A percentile compares a stretch with the other conserved stretches of the same genome.
phyloP scores from a whole-genome alignment of 2,888 invertebrate genomes.

The Drosophila gaucha region DNA sequence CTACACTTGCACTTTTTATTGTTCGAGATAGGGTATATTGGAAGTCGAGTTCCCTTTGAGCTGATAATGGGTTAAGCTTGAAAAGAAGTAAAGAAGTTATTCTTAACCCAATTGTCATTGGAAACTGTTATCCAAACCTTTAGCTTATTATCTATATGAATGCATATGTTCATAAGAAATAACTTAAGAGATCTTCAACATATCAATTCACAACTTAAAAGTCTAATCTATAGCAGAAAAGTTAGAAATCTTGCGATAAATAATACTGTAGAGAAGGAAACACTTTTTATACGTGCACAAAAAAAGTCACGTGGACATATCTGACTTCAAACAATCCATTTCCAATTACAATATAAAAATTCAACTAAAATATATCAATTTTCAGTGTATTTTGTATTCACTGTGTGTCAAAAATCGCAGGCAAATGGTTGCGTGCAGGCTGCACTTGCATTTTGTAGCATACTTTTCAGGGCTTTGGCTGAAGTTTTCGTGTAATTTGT shows the following conservation, averaged over 20 bases:
- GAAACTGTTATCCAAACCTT: too few relatives aligned
- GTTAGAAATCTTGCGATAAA: too few relatives aligned
- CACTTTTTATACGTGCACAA: too few relatives aligned
- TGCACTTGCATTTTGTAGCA: slow-evolving; percentile 70
- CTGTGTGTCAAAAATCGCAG: not conserved
- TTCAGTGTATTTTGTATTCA: slow-evolving; percentile 23
- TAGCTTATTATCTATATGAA: too few relatives aligned
- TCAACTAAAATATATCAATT: too few relatives aligned
- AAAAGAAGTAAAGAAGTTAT: not conserved
- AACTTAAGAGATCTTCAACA: too few relatives aligned
- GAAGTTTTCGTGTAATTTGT: slow-evolving; percentile 76
- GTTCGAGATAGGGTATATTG: not conserved
- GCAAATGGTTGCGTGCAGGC: slow-evolving; percentile 32
- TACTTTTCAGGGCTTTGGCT: slow-evolving; percentile 70
- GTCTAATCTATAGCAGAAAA: too few relatives aligned
- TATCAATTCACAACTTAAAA: too few relatives aligned
- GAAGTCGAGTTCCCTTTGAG: not conserved
- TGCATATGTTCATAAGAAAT: too few relatives aligned
- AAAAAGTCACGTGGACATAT: not conserved
- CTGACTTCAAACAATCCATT: not conserved
- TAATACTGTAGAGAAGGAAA: too few relatives aligned
- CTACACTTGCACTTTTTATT: slow-evolving; percentile 31
- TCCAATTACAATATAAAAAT: not conserved
- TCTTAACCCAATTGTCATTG: too few relatives aligned
- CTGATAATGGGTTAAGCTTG: not conserved